phyloP scores from a whole-genome alignment of 2,888 invertebrate genomes.

The Blastobasis lacticolella region DNA sequence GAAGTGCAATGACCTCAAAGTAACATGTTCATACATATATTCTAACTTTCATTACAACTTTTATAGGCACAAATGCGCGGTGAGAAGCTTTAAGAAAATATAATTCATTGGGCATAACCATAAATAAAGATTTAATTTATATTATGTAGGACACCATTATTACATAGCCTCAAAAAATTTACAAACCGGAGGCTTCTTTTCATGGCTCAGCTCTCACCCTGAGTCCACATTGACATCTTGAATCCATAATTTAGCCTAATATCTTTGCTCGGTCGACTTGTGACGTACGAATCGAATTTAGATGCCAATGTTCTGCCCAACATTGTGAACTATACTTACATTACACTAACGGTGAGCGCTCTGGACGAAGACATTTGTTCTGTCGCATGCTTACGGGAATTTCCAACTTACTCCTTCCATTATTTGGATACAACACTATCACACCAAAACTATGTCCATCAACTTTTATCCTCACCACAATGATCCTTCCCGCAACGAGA shows the following conservation, averaged over 20 bases:
- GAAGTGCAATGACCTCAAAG: constrained; percentile 47
- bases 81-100: constrained; percentile 61
- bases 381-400: constrained; percentile 53
- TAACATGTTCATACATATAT: constrained; percentile 36
- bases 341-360: constrained; percentile 41
- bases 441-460: constrained; percentile 68
- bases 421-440: constrained; percentile 72
- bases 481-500: constrained; percentile 53
- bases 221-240: constrained; percentile 34
- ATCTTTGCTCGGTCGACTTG: constrained; percentile 40
- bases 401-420: constrained; percentile 62
- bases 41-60: constrained; percentile 50
- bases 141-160: constrained; percentile 42
- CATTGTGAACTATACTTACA: constrained; percentile 43
- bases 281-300: constrained; percentile 41
- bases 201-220: constrained; percentile 25
- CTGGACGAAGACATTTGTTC: constrained; percentile 45
- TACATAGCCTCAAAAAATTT: constrained; percentile 48
- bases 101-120: constrained; percentile 45
- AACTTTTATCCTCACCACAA: constrained; percentile 39
- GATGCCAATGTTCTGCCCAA: constrained; percentile 37
- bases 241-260: constrained; percentile 47
- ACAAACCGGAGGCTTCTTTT: constrained; percentile 34
- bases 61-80: constrained; percentile 58
- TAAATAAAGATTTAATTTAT: constrained; percentile 50